Evolutionary conservation across 2,888 invertebrate species (phyloP), one percentile per base, ranked within the genome.

Genomic region (Tryphoninae sp.): DNA sequence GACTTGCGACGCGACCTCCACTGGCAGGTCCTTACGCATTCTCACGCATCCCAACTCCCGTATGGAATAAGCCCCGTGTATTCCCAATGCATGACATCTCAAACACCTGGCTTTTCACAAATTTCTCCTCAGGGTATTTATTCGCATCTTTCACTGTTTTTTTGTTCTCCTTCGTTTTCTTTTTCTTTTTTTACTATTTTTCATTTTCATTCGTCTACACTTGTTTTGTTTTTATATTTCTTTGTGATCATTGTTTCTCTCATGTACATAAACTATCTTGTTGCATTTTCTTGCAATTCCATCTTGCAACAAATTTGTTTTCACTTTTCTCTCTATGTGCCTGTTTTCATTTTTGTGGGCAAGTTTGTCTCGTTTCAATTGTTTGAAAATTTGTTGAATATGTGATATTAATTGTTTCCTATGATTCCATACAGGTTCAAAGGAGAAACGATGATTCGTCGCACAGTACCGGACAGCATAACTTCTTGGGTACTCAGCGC

Each of bases 11-110:
- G 81, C 93, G 97, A 84, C 96, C 97, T 13, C 97, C 97, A 13
- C 92, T 96, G 86, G 97, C 97, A 19, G 98, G 97, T 40, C 97
- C 97, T 42, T 98, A 97, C 91, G 97, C 97, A 77, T 98, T 97
- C 93, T 97, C 97, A 88, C 94, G 97, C 77, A 95, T 97, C 85
- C 98, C 97, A 49, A 94, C 95, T 85, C 96, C 97, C 45, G 94
- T 94, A 84, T 95, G 96, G 95, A 95, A 95, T 90, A 95, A 95
- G 87, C 97, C 97, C 55, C 95, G 96, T 84, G 95, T 97, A 88
- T 96, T 96, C 93, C 94, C 97, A 86, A 95, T 95, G 89, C 93
- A 95, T 88, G 93, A 95, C 84, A 94, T 96, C 58, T 91, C 89
- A 89, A 91, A 91, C 91, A 97, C 97, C 58, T 97, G 97, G 97